These are phyloP conservation scores for Pardalotus punctatus DNA, from an alignment of 2,113 vertebrate species.

Conservation along the genomic window DNA sequence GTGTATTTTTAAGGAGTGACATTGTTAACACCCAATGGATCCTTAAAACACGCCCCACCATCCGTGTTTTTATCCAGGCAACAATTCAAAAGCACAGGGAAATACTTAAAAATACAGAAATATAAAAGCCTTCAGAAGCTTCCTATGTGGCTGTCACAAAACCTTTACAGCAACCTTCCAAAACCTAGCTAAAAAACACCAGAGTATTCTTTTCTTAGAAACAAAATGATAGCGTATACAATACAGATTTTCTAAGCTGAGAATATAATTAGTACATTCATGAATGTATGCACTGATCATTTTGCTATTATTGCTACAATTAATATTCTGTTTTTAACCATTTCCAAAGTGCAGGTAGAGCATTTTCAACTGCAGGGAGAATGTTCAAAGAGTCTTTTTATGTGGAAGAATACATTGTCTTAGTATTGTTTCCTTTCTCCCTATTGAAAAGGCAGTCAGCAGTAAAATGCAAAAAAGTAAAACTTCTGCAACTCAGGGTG, in stretches of 20 bases:
- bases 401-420: background rate
- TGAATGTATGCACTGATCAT: background rate
- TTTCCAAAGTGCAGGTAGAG: background rate
- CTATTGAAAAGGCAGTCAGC: background rate
- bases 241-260: background rate
- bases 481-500: background rate
- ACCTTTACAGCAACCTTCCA: background rate
- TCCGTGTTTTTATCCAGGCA: background rate
- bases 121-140: background rate
- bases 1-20: background rate
- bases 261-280: slow-evolving; percentile 4
- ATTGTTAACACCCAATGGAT: background rate
- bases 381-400: background rate
- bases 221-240: background rate
- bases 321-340: background rate
- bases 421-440: background rate
- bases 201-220: slow-evolving; percentile 6
- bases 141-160: background rate
- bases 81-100: background rate
- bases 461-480: background rate
- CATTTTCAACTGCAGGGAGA: background rate
- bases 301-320: background rate
- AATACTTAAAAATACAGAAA: background rate
- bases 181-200: background rate
- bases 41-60: background rate